Evolutionary conservation across 2,797 vertebrate genomes (phyloP).

Genomic region (Masticophis lateralis): DNA sequence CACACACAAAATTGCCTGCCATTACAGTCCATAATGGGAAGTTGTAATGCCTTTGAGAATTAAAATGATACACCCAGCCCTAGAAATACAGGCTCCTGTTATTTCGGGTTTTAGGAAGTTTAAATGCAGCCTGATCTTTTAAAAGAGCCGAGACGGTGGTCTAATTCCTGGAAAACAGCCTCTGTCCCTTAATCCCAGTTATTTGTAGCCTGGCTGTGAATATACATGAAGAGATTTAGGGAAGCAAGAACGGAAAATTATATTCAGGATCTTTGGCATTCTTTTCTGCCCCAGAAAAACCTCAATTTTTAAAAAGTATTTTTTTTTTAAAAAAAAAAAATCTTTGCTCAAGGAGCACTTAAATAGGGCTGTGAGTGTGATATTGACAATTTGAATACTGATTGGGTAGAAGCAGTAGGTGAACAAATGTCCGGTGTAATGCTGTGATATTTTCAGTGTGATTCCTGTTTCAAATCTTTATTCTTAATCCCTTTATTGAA

Average conservation of each 20-base stretch:
- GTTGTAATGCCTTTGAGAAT: constrained; percentile 10
- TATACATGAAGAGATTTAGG: not conserved
- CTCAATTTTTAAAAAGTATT: not conserved
- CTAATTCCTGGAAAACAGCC: not conserved
- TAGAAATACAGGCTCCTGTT: constrained; percentile 7
- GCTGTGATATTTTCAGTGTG: not conserved
- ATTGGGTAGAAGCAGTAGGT: not conserved
- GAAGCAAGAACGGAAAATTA: not conserved
- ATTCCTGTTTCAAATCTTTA: not conserved
- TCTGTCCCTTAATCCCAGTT: not conserved
- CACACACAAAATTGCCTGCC: constrained; percentile 23
- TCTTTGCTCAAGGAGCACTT: not conserved
- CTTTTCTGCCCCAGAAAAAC: not conserved
- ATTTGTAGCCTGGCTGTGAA: not conserved
- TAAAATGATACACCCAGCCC: not conserved
- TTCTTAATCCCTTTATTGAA: not conserved
- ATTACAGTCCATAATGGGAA: constrained; percentile 3
- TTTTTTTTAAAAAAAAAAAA: not conserved
- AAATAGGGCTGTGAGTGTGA: no score
- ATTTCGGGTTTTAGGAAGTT: constrained; percentile 15
- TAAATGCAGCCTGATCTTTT: constrained; percentile 2
- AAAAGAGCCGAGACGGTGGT: not conserved
- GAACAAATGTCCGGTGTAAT: not conserved
- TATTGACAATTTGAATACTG: not conserved
- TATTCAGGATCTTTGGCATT: not conserved